Conservation (phyloP, 2,113 vertebrate species). For the Heterotilapia buettikoferi region DNA sequence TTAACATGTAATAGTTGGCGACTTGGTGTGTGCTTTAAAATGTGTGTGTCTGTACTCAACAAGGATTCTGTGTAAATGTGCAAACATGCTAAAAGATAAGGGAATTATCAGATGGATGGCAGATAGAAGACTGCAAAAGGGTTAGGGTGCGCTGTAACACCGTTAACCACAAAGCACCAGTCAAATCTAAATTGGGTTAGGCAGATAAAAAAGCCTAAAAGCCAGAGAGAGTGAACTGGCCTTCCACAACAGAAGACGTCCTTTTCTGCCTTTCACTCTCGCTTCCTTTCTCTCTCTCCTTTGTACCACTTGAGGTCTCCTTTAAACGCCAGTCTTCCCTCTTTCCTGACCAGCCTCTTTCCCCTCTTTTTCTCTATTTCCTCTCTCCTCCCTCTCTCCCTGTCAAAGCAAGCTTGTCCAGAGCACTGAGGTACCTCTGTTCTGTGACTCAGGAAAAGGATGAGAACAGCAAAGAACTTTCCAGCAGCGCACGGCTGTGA, state of each 20-base stretch:
- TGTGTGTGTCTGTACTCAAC: neutral
- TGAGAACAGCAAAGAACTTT: constrained; percentile 57
- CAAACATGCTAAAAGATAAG: constrained; percentile 15
- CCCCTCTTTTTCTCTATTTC: constrained; percentile 48
- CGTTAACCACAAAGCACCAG: neutral
- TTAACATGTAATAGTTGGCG: neutral
- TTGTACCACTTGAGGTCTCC: constrained; percentile 9
- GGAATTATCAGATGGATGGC: constrained; percentile 6
- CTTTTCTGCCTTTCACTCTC: neutral
- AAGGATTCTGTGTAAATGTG: neutral
- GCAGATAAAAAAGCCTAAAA: constrained; percentile 12
- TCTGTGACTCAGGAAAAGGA: constrained; percentile 51
- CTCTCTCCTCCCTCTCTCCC: constrained; percentile 48
- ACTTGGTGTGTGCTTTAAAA: neutral
- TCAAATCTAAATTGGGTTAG: constrained; percentile 9
- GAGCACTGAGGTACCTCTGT: constrained; percentile 68
- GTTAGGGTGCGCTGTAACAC: neutral
- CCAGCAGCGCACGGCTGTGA: constrained; percentile 44
- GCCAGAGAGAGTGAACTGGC: neutral
- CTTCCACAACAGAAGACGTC: neutral
- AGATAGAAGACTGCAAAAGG: neutral
- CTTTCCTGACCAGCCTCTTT: constrained; percentile 41
- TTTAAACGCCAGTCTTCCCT: constrained; percentile 18
- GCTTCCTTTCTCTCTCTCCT: neutral
- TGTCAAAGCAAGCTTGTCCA: constrained; percentile 63